These are phyloP conservation scores for Spisula solida DNA, from an alignment of 2,888 invertebrate species.

Conservation along the genomic window DNA sequence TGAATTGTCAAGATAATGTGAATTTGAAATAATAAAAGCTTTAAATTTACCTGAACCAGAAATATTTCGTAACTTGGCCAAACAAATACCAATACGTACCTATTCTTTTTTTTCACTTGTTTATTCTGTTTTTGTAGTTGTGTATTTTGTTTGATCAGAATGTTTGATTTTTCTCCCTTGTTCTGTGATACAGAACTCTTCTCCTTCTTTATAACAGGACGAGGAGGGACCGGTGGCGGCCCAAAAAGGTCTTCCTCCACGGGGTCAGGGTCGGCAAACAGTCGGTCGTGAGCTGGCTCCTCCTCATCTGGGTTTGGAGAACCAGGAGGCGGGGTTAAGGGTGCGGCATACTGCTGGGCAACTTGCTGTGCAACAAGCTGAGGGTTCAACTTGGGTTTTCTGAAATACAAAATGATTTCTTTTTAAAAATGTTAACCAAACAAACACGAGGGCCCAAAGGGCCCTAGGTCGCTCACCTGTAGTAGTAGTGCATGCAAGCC, in stretches of 20 bases:
- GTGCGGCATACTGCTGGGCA: slow-evolving; percentile 91
- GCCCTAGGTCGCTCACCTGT: too few relatives aligned
- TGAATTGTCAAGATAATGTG: too few relatives aligned
- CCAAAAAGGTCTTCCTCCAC: slow-evolving; percentile 83
- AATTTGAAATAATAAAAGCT: too few relatives aligned
- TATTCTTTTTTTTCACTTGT: slow-evolving; percentile 48
- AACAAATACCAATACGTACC: slow-evolving; percentile 24
- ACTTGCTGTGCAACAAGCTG: slow-evolving; percentile 98
- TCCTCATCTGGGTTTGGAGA: slow-evolving; percentile 60
- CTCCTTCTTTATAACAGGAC: slow-evolving; percentile 51
- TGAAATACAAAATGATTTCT: slow-evolving; percentile 84
- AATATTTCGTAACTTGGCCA: too few relatives aligned
- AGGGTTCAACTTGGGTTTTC: slow-evolving; percentile 98
- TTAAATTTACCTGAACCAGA: too few relatives aligned
- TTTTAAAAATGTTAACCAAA: background rate
- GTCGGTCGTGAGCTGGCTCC: background rate
- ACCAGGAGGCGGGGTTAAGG: slow-evolving; percentile 76
- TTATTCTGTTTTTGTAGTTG: slow-evolving; percentile 45
- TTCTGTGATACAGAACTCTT: slow-evolving; percentile 31
- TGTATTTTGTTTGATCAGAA: slow-evolving; percentile 29
- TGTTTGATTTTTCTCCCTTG: slow-evolving; percentile 52
- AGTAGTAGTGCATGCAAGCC: too few relatives aligned
- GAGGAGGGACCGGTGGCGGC: slow-evolving; percentile 53
- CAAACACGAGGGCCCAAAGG: too few relatives aligned
- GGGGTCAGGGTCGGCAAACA: slow-evolving; percentile 85